A percentile compares a stretch with the other conserved stretches of the same genome.
Conservation (phyloP, 1,140 invertebrate species). For the Ephestia elutella region DNA sequence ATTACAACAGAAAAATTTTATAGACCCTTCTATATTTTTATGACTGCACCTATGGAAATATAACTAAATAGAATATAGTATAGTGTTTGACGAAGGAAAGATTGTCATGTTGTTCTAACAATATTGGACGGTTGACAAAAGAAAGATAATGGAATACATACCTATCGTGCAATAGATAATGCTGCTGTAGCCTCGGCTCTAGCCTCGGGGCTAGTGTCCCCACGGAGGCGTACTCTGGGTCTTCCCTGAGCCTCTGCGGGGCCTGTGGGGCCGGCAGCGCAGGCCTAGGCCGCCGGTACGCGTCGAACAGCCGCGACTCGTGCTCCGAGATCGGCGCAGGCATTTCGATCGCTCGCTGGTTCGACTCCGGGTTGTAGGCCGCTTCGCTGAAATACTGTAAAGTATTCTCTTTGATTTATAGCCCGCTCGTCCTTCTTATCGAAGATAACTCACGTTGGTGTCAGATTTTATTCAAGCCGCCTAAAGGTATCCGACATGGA, state of each 20-base stretch:
- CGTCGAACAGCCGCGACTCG: conserved; percentile 62
- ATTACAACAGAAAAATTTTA: too few species aligned
- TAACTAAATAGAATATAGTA: too few species aligned
- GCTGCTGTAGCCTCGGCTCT: conserved; percentile 41
- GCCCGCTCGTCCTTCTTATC: background rate
- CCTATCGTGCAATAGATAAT: conserved; percentile 65
- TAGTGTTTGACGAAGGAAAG: too few species aligned
- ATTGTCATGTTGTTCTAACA: too few species aligned
- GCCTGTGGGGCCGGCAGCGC: conserved; percentile 57
- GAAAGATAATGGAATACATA: conserved; percentile 21
- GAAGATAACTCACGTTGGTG: too few species aligned
- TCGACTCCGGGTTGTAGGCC: conserved; percentile 89
- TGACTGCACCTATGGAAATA: too few species aligned
- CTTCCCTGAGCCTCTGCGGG: conserved; percentile 44
- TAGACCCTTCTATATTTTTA: too few species aligned
- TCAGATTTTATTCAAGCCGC: too few species aligned
- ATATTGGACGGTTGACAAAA: too few species aligned
- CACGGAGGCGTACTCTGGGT: conserved; percentile 65
- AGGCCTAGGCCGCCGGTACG: conserved; percentile 53
- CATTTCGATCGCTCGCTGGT: conserved; percentile 76
- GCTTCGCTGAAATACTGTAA: conserved; percentile 89
- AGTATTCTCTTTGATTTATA: background rate
- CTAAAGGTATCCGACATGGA: too few species aligned
- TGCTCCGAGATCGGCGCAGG: conserved; percentile 57
- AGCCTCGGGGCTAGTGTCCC: conserved; percentile 50